Conservation (phyloP, 1,140 invertebrate species). For the Heliconius nattereri region DNA sequence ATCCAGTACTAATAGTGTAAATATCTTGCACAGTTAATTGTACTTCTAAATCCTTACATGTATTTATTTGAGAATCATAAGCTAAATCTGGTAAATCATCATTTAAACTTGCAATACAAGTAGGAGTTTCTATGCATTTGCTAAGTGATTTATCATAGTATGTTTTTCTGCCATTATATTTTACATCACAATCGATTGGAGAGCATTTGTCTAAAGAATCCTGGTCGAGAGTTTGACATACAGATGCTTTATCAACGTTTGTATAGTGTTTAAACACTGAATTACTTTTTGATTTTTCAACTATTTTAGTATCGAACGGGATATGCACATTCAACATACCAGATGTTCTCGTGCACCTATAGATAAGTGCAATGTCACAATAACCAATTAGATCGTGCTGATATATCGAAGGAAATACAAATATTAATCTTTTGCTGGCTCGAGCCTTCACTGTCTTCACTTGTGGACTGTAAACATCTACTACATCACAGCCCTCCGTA, state of each 20-base stretch:
- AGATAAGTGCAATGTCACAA: slow-evolving; percentile 23
- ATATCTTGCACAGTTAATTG: slow-evolving; percentile 58
- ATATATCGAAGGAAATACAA: neutral
- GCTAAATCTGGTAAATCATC: slow-evolving; percentile 56
- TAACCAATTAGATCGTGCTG: neutral
- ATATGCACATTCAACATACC: neutral
- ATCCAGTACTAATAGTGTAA: slow-evolving; percentile 56
- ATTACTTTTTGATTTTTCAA: neutral
- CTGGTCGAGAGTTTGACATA: slow-evolving; percentile 45
- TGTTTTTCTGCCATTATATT: slow-evolving; percentile 55
- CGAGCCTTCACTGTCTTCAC: neutral
- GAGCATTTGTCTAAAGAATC: slow-evolving; percentile 54
- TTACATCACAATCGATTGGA: slow-evolving; percentile 57
- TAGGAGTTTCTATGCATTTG: slow-evolving; percentile 50
- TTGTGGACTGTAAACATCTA: neutral
- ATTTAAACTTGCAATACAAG: slow-evolving; percentile 45
- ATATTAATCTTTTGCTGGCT: neutral
- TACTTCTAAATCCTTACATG: slow-evolving; percentile 59
- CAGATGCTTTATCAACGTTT: neutral
- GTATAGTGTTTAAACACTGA: neutral
- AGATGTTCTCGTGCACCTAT: slow-evolving; percentile 2
- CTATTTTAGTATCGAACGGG: neutral
- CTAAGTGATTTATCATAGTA: slow-evolving; percentile 45
- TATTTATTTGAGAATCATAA: slow-evolving; percentile 48
- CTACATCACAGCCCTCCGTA: neutral